phyloP scores from a whole-genome alignment of 2,797 vertebrate genomes.

The Oreochromis mossambicus region DNA sequence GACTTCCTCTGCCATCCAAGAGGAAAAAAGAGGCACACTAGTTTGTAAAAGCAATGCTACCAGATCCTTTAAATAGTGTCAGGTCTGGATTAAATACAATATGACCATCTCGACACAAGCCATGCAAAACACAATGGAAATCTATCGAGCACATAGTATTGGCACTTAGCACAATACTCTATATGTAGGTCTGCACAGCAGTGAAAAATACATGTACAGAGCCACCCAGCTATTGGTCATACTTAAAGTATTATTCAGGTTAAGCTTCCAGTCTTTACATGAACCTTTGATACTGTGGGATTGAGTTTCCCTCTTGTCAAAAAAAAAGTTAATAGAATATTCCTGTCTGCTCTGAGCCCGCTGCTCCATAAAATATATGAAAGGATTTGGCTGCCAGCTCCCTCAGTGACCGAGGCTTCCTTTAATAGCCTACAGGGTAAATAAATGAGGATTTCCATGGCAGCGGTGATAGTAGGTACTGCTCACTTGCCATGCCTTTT shows the following conservation, averaged over 20 bases:
- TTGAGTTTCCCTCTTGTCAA: slow-evolving; percentile 10
- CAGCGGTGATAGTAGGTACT: background rate
- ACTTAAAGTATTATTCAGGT: slow-evolving; percentile 17
- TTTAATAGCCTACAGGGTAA: slow-evolving; percentile 11
- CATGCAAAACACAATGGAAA: background rate
- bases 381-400: background rate
- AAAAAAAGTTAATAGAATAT: slow-evolving; percentile 29
- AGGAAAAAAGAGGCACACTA: background rate
- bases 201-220: background rate
- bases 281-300: slow-evolving; percentile 25
- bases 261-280: slow-evolving; percentile 15
- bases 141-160: background rate
- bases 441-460: slow-evolving; percentile 20
- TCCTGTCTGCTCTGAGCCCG: background rate
- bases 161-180: background rate
- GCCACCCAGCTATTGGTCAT: background rate
- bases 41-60: background rate
- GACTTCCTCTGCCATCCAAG: background rate
- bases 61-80: background rate
- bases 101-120: background rate
- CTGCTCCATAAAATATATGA: slow-evolving; percentile 11
- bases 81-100: background rate
- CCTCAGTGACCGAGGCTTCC: background rate
- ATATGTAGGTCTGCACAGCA: background rate
- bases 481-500: background rate